phyloP scores from a whole-genome alignment of 2,113 vertebrate species.

The Ophiodon elongatus region DNA sequence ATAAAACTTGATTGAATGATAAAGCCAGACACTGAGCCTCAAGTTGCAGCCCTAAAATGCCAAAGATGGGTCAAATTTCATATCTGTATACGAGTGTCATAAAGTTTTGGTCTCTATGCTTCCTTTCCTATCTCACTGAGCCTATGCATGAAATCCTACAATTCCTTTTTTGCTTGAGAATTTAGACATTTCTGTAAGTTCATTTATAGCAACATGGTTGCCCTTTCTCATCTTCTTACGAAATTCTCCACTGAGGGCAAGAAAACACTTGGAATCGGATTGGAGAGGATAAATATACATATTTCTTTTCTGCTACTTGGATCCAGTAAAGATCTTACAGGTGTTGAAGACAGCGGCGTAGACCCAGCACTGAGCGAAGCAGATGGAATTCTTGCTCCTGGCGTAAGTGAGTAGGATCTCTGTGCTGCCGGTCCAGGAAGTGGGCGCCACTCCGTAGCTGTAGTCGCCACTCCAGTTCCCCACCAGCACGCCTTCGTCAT shows the following conservation, averaged over 20 bases:
- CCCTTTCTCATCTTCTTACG: no score
- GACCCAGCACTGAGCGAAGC: conserved; percentile 98
- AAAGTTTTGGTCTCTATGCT: background rate
- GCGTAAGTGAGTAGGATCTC: conserved; percentile 92
- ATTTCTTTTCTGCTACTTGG: background rate
- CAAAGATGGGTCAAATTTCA: no score
- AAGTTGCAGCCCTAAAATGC: no score
- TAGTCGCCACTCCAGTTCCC: conserved; percentile 94
- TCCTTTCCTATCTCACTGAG: background rate
- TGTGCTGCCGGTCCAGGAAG: conserved; percentile 95
- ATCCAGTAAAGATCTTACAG: conserved; percentile 84
- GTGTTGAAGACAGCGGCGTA: conserved; percentile 96
- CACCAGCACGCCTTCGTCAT: conserved; percentile 92
- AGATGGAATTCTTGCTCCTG: conserved; percentile 84
- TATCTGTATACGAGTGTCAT: no score
- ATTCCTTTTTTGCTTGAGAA: no score
- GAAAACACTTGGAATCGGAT: background rate
- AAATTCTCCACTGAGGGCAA: no score
- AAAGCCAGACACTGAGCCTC: background rate
- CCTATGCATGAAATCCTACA: no score
- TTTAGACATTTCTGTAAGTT: no score
- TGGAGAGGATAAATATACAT: background rate
- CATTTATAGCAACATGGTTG: no score
- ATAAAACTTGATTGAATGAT: no score
- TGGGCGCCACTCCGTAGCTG: conserved; percentile 90